These are phyloP conservation scores for Crocallis elinguaria DNA, from an alignment of 2,888 invertebrate species.

Conservation along the genomic window DNA sequence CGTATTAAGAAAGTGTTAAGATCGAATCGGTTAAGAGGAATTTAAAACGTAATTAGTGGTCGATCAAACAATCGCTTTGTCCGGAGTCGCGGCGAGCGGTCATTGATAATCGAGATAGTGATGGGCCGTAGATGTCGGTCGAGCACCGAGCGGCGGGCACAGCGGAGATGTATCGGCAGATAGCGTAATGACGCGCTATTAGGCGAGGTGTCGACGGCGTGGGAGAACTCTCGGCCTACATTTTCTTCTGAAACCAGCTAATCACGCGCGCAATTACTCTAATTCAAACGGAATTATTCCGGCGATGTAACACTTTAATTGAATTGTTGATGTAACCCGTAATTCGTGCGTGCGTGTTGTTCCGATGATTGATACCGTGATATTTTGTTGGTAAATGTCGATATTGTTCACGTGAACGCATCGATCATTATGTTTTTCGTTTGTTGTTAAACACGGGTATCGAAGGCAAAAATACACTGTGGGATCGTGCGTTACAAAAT, in stretches of 20 bases:
- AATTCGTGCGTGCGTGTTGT: constrained; percentile 51
- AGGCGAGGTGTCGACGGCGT: constrained; percentile 77
- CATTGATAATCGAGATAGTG: constrained; percentile 72
- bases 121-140: constrained; percentile 54
- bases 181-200: constrained; percentile 79
- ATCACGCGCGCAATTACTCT: constrained; percentile 80
- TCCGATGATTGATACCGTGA: constrained; percentile 55
- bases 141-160: constrained; percentile 15
- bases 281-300: constrained; percentile 76
- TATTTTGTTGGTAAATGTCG: constrained; percentile 53
- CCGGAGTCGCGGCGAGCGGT: constrained; percentile 56
- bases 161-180: constrained; percentile 74
- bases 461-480: constrained; percentile 35
- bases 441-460: constrained; percentile 9
- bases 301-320: constrained; percentile 76
- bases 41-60: constrained; percentile 36
- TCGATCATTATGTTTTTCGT: constrained; percentile 29
- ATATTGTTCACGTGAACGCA: constrained; percentile 42
- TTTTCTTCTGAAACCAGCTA: constrained; percentile 63
- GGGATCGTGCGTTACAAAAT: constrained; percentile 35
- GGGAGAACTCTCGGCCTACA: constrained; percentile 77
- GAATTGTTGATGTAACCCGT: constrained; percentile 70
- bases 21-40: constrained; percentile 30
- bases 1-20: constrained; percentile 42
- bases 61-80: constrained; percentile 69